Conservation (phyloP, 2,888 invertebrate species). For the Glaucopsyche alexis region DNA sequence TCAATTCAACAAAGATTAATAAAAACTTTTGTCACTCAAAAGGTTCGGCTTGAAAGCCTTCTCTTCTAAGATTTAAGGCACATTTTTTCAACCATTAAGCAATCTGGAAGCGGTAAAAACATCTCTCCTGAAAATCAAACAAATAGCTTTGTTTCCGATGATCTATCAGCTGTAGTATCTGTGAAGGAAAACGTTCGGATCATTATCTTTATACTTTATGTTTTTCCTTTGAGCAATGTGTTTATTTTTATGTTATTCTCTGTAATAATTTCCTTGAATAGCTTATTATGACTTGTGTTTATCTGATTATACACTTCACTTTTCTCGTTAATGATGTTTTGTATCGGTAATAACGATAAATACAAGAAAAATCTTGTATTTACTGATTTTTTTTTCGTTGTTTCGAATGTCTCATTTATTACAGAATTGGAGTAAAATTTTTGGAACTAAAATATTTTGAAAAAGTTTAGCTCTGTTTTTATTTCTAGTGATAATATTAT, state of each 20-base stretch:
- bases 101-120: constrained; percentile 23
- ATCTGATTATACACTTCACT: constrained; percentile 21
- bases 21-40: background rate
- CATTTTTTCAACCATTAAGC: constrained; percentile 23
- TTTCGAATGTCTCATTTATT: background rate
- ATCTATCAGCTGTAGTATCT: constrained; percentile 45
- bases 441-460: background rate
- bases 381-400: background rate
- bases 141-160: constrained; percentile 45
- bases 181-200: constrained; percentile 37
- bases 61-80: constrained; percentile 6
- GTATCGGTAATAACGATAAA: background rate
- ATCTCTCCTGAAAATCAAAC: constrained; percentile 40
- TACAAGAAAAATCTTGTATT: no score
- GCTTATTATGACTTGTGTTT: constrained; percentile 18
- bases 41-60: background rate
- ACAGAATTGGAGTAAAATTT: background rate
- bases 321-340: constrained; percentile 11
- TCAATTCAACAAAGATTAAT: constrained; percentile 5
- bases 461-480: background rate
- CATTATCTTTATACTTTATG: constrained; percentile 30
- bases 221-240: constrained; percentile 25
- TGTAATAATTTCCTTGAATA: constrained; percentile 23
- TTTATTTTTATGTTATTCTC: constrained; percentile 25
- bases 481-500: background rate